Evolutionary conservation across 2,113 vertebrate species (phyloP).

Genomic region (Rhizomys pruinosus): DNA sequence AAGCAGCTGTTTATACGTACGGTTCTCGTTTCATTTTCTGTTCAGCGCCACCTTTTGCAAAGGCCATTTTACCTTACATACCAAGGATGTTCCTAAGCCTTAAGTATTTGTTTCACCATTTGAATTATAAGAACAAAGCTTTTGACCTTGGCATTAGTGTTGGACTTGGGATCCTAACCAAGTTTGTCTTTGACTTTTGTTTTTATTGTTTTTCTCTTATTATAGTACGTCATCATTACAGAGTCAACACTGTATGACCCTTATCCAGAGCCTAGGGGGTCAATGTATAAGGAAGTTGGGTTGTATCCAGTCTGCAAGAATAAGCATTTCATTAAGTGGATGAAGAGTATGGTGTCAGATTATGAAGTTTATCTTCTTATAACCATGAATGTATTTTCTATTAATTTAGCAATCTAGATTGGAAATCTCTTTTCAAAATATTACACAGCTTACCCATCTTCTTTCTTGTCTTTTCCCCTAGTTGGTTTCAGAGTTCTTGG

Average conservation of each 20-base stretch:
- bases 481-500: not conserved
- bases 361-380: constrained; percentile 74
- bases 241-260: constrained; percentile 10
- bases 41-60: not conserved
- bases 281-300: constrained; percentile 36
- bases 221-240: not conserved
- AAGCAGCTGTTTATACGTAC: not conserved
- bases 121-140: constrained; percentile 17
- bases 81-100: not conserved
- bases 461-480: constrained; percentile 26
- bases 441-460: constrained; percentile 72
- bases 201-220: not conserved
- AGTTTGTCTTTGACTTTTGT: not conserved
- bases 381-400: constrained; percentile 76
- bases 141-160: not conserved
- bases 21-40: not conserved
- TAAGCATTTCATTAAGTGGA: constrained; percentile 55
- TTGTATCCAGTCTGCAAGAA: constrained; percentile 10
- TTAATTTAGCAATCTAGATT: constrained; percentile 71
- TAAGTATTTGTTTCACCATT: constrained; percentile 17
- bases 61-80: not conserved
- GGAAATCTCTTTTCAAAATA: constrained; percentile 70
- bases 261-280: not conserved
- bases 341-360: constrained; percentile 71
- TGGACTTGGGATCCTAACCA: not conserved